Conservation (phyloP, 2,888 invertebrate genomes). For the Nymphalis c-album region DNA sequence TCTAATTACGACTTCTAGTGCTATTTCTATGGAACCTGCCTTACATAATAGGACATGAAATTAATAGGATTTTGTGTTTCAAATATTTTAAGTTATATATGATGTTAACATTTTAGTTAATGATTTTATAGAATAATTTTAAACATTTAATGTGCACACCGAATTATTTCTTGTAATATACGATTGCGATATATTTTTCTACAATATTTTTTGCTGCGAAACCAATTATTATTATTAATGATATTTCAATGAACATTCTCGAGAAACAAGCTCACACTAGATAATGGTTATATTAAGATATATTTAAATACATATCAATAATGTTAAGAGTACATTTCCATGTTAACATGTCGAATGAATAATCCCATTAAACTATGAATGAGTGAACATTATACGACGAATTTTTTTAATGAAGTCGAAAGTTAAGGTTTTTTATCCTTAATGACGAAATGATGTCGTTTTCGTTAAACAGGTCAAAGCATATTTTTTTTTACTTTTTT, state of each 20-base stretch:
- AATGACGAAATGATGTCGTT: neutral
- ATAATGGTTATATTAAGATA: constrained; percentile 35
- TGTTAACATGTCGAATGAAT: constrained; percentile 8
- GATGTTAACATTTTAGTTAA: too few species aligned
- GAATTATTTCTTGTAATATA: too few species aligned
- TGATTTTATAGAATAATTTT: too few species aligned
- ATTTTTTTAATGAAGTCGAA: constrained; percentile 5
- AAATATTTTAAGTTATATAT: too few species aligned
- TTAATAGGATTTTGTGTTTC: too few species aligned
- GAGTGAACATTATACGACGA: neutral
- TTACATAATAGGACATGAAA: too few species aligned
- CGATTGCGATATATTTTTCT: too few species aligned
- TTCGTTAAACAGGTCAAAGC: neutral
- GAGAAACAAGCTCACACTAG: constrained; percentile 36
- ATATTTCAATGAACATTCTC: neutral
- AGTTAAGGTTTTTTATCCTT: neutral
- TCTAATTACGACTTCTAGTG: too few species aligned
- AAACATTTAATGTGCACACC: too few species aligned
- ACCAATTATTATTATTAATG: neutral
- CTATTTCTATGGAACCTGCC: too few species aligned
- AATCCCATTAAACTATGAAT: neutral
- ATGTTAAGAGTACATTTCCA: constrained; percentile 11
- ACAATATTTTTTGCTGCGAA: neutral
- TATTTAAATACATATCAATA: constrained; percentile 23
- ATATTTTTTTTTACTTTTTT: neutral